Percentiles rank a stretch among this genome's conserved stretches.
Evolutionary conservation across 1,140 invertebrate genomes (phyloP).

Genomic region (Eufriesea mexicana): DNA sequence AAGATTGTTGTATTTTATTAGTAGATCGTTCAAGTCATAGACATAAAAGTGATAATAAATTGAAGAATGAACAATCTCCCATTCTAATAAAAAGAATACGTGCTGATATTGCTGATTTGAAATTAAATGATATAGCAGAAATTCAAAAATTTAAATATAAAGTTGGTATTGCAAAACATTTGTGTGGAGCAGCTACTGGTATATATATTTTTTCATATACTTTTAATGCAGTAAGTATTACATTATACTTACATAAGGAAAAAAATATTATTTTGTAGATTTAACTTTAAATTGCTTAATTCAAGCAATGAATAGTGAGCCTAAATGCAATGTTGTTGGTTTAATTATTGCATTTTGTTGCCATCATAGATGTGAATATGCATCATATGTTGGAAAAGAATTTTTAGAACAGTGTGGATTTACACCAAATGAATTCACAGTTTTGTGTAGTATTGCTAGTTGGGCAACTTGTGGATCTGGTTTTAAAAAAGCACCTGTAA

Average conservation of each 20-base stretch:
- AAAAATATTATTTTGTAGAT: conserved; percentile 82
- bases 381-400: conserved; percentile 86
- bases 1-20: conserved; percentile 85
- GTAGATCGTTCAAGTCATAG: conserved; percentile 90
- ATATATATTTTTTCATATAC: neutral
- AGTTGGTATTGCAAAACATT: conserved; percentile 92
- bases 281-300: conserved; percentile 87
- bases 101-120: conserved; percentile 89
- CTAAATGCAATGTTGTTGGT: conserved; percentile 82
- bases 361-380: conserved; percentile 91
- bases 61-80: conserved; percentile 83
- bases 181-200: conserved; percentile 93
- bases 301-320: conserved; percentile 73
- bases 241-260: neutral
- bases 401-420: conserved; percentile 85
- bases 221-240: neutral
- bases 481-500: conserved; percentile 38
- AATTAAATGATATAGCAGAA: conserved; percentile 84
- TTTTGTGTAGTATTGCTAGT: conserved; percentile 90
- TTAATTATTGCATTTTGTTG: conserved; percentile 92
- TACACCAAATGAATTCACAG: conserved; percentile 86
- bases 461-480: conserved; percentile 92
- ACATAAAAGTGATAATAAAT: conserved; percentile 91
- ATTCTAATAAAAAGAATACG: conserved; percentile 85
- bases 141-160: conserved; percentile 81